A percentile compares a stretch with the other conserved stretches of the same genome.
phyloP scores from a whole-genome alignment of 2,797 vertebrate genomes.

The Tenualosa ilisha region DNA sequence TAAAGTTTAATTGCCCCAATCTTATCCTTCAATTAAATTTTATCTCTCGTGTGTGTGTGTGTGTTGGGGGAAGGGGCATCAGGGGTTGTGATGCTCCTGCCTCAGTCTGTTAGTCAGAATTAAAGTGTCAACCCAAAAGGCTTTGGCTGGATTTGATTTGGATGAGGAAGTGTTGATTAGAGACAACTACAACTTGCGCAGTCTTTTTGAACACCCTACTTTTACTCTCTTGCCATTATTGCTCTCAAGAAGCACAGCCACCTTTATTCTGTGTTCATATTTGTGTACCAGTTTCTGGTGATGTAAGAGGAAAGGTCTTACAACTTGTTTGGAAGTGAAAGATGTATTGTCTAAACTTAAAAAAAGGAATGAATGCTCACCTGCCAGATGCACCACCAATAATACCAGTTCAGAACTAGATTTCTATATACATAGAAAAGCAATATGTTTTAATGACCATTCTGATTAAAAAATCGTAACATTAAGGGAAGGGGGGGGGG shows the following conservation, averaged over 20 bases:
- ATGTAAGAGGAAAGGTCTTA: neutral
- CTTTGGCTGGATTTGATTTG: neutral
- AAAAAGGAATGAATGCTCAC: neutral
- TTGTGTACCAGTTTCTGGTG: too few species aligned
- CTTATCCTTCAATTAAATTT: constrained; percentile 15
- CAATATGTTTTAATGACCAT: neutral
- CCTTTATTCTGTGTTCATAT: too few species aligned
- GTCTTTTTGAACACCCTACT: neutral
- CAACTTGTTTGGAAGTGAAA: neutral
- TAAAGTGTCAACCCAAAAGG: neutral
- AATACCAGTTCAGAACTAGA: neutral
- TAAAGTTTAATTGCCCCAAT: constrained; percentile 7
- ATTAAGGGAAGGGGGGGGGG: too few species aligned
- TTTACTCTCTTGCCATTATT: too few species aligned
- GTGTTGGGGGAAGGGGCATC: neutral
- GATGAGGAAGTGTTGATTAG: neutral
- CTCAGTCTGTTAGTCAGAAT: neutral
- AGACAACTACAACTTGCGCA: too few species aligned
- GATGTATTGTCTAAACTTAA: neutral
- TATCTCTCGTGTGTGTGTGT: constrained; percentile 4
- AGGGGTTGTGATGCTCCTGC: neutral
- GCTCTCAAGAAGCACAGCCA: too few species aligned
- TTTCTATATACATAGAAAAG: neutral
- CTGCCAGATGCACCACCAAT: neutral
- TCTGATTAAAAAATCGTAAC: too few species aligned